Evolutionary conservation across 1,140 invertebrate species (phyloP).

Genomic region (Listronotus bonariensis): DNA sequence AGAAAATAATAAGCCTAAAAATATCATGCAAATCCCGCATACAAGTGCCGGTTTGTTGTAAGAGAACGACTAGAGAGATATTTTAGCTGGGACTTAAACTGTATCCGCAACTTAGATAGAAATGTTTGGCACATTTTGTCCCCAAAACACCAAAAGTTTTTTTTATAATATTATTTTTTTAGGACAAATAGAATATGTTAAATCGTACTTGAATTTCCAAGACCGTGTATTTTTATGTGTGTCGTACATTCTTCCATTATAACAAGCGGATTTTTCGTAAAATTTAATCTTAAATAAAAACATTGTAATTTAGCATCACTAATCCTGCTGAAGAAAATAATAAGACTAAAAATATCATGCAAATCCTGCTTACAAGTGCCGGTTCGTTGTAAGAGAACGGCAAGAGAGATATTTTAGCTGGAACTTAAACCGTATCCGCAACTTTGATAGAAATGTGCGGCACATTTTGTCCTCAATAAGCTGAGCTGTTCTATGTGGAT

Average conservation of each 20-base stretch:
- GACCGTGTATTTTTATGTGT: no score
- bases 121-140: constrained; percentile 1
- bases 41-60: background rate
- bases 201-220: no score
- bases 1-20: no score
- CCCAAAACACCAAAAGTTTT: no score
- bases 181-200: no score
- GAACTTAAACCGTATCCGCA: constrained; percentile 5
- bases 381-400: background rate
- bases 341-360: background rate
- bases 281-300: no score
- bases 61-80: background rate
- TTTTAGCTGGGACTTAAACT: constrained; percentile 1
- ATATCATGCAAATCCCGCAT: background rate
- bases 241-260: no score
- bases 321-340: no score
- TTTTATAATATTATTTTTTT: no score
- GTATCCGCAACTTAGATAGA: constrained; percentile 4
- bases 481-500: background rate
- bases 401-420: constrained; percentile 2
- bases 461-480: constrained; percentile 5
- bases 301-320: no score
- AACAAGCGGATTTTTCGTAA: no score
- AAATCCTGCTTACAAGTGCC: constrained; percentile 2
- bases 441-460: constrained; percentile 7